A percentile compares a stretch with the other conserved stretches of the same genome.
Conservation (phyloP, 2,888 invertebrate species). For the Ganaspis brasiliensis region DNA sequence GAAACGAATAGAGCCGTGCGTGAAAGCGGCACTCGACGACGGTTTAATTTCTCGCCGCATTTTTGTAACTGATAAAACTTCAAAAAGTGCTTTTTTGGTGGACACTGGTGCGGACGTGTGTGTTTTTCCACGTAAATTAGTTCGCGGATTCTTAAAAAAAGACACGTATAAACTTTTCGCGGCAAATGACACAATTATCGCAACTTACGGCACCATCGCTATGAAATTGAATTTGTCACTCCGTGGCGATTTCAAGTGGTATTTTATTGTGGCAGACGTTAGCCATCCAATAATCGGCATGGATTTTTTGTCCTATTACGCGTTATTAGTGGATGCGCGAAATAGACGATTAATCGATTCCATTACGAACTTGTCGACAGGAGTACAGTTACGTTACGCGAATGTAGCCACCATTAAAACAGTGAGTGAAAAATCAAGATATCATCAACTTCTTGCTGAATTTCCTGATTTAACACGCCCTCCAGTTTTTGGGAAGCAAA, state of each 20-base stretch:
- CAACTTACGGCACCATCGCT: conserved; percentile 67
- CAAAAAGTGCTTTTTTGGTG: neutral
- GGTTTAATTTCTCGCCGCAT: conserved; percentile 55
- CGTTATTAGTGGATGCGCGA: conserved; percentile 68
- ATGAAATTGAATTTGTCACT: conserved; percentile 66
- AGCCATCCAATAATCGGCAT: conserved; percentile 72
- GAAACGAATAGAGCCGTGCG: neutral
- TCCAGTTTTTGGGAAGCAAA: neutral
- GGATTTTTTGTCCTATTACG: conserved; percentile 70
- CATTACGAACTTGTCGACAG: neutral
- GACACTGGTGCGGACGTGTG: conserved; percentile 53
- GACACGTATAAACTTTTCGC: conserved; percentile 68
- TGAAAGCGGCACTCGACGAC: conserved; percentile 65
- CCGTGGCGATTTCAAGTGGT: conserved; percentile 68
- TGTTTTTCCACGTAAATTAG: conserved; percentile 14
- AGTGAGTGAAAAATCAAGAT: conserved; percentile 10
- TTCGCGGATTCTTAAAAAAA: neutral
- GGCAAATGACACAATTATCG: conserved; percentile 70
- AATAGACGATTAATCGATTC: conserved; percentile 62
- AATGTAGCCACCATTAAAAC: conserved; percentile 1
- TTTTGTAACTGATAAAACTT: conserved; percentile 48
- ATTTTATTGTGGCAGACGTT: conserved; percentile 72
- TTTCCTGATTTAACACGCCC: conserved; percentile 42
- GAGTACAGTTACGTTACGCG: neutral
- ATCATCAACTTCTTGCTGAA: conserved; percentile 25